Evolutionary conservation across 2,113 vertebrate species (phyloP), one percentile per base, ranked within the genome.

Genomic region (Rhipidura dahli): DNA sequence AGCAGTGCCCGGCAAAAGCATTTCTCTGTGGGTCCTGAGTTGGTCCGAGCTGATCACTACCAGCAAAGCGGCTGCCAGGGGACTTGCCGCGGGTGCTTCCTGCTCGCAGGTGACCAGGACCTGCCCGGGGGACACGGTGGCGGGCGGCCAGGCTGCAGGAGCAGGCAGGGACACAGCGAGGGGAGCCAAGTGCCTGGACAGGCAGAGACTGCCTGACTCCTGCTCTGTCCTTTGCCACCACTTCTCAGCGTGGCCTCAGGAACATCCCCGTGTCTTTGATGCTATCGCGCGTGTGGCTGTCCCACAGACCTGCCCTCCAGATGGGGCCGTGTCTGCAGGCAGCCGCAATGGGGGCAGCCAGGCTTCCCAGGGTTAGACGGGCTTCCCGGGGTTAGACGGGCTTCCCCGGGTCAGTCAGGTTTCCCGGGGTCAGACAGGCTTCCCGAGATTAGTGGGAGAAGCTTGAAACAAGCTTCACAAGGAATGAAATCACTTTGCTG

Each of bases 221-320:
- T 15, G 35, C 16, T 70, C 22, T 35, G 12, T 61, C 27, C 49
- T 90, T 60, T 61, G 78, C 70, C 65, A 59, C 64, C 2, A 1
- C 80, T 73, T 73, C 77, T 60, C 72, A 42, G 30, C 22, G 1
- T 0, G 56, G 70, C 51, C 44, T 63, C 4, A 3, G 80, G 35
- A 50, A 22, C 11, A 8, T 7, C 23, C 63, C 31, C 0, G 75
- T 5, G 66, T 6, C 50, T 92, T 26, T 17, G 76, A 42, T 5
- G 4, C 47, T 2, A 2, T 27, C 9, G 1, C 16, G 12, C 0
- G 0, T 0, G 6, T 8, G 70, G 51, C 4, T 51, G 68, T 69
- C 86, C 83, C 53, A 5, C n/a, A 64, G 86, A 51, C 10, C 24
- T 66, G 59, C 31, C 54, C 72, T 87, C 37, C n/a, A 4, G 13